phyloP scores from a whole-genome alignment of 2,888 invertebrate species.

The Drosophila maculinotata region DNA sequence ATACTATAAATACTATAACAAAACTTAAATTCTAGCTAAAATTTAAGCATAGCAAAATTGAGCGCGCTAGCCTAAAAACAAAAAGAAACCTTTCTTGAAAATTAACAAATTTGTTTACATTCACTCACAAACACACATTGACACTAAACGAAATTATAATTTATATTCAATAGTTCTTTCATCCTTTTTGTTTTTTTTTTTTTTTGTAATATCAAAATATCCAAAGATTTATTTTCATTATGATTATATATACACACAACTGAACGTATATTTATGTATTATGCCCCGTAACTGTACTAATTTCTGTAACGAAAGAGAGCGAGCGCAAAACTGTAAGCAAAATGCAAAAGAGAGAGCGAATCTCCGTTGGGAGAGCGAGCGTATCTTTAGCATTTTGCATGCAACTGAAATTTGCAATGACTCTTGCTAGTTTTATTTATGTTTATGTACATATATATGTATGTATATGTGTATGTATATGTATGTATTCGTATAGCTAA shows the following conservation, averaged over 20 bases:
- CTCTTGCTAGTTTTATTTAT: slow-evolving; percentile 55
- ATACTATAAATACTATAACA: slow-evolving; percentile 31
- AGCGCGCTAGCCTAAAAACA: slow-evolving; percentile 32
- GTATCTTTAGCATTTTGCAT: slow-evolving; percentile 33
- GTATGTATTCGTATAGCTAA: slow-evolving; percentile 13
- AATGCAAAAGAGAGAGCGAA: not conserved
- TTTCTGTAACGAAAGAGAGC: slow-evolving; percentile 27
- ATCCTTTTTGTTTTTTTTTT: slow-evolving; percentile 12
- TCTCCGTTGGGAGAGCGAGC: too few relatives aligned
- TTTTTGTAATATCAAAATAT: slow-evolving; percentile 45
- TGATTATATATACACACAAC: slow-evolving; percentile 24
- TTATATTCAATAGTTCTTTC: slow-evolving; percentile 28
- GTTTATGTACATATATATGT: slow-evolving; percentile 18
- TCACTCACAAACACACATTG: slow-evolving; percentile 7
- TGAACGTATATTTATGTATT: slow-evolving; percentile 34
- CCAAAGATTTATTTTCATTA: slow-evolving; percentile 67
- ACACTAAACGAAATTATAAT: slow-evolving; percentile 42
- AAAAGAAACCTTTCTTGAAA: slow-evolving; percentile 4
- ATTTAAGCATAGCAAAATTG: slow-evolving; percentile 64
- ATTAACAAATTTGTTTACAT: slow-evolving; percentile 11
- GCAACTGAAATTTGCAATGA: slow-evolving; percentile 52
- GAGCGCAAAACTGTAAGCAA: slow-evolving; percentile 5
- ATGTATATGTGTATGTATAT: slow-evolving; percentile 17
- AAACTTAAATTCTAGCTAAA: slow-evolving; percentile 44
- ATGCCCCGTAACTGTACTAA: slow-evolving; percentile 36